Evolutionary conservation across 2,113 vertebrate genomes (phyloP).

Genomic region (Muntiacus reevesi): DNA sequence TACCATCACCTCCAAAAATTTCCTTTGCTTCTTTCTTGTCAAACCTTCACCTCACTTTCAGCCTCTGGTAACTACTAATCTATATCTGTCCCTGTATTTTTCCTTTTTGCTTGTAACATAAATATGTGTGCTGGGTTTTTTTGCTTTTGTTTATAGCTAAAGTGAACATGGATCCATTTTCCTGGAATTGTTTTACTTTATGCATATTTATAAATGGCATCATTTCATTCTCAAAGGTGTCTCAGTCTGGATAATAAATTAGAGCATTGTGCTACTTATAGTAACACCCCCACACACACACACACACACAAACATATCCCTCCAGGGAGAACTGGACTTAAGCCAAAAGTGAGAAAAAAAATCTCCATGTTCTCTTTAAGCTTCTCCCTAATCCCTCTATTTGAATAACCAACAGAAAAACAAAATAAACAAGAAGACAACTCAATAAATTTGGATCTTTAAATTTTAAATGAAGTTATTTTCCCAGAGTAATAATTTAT

Average conservation of each 20-base stretch:
- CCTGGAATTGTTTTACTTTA: neutral
- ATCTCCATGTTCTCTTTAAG: neutral
- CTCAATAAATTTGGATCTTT: neutral
- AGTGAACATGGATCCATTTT: neutral
- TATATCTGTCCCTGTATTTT: neutral
- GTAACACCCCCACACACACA: neutral
- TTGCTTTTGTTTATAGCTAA: neutral
- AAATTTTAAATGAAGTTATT: neutral
- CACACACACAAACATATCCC: neutral
- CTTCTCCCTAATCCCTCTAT: neutral
- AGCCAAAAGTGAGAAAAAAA: neutral
- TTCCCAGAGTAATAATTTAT: neutral
- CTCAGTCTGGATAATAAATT: neutral
- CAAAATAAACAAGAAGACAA: neutral
- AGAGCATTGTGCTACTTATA: neutral
- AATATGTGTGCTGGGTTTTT: neutral
- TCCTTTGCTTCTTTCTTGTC: neutral
- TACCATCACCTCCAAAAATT: neutral
- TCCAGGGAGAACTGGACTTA: neutral
- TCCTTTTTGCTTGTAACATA: neutral
- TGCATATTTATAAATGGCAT: neutral
- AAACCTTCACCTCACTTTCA: neutral
- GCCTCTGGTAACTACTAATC: neutral
- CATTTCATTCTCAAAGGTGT: neutral
- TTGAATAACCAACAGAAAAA: neutral